Evolutionary conservation across 2,113 vertebrate genomes (phyloP), one percentile per base, ranked within the genome.

Genomic region (Hippocampus mohnikei): DNA sequence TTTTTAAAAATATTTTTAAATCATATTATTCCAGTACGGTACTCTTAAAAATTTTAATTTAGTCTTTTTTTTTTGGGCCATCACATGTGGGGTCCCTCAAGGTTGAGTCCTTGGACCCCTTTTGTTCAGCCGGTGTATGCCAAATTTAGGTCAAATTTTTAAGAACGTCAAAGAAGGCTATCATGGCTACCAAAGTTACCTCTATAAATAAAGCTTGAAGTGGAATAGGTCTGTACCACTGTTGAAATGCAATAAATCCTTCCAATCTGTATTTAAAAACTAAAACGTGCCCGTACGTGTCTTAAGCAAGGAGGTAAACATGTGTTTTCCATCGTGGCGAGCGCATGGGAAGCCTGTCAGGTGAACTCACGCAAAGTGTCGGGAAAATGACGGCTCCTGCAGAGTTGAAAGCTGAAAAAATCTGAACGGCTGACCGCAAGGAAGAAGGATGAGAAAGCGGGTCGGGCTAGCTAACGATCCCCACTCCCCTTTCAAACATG

Each of bases 301-400:
- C 70, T 70, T 25, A 66, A 68, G 37, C 16, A 69, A 55, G 29
- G 8, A 61, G 56, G 55, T 73, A 63, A 70, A 64, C 88, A 27
- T 27, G 74, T 88, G 87, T 65, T 85, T 83, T 75, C 78, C 37
- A 59, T 88, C 87, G 66, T 68, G 76, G 56, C 72, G 63, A 78
- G 78, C 29, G 29, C 29, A 66, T 72, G 46, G 78, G 59, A 72
- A 63, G 70, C 27, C 64, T 75, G 66, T 81, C 70, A 62, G 67
- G 23, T 75, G 69, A 58, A 79, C 3, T 5, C 37, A 63, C 37
- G 42, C 59, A 61, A 37, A 61, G 41, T 44, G 62, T 65, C 13
- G n/a, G n/a, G 41, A 46, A 64, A 70, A 15, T 63, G 70, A 72
- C 72, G 71, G 66, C 74, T 83, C 78, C 78, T 63, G 66, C 76